These are phyloP conservation scores for Phalacrocorax brasilianus DNA, from an alignment of 2,113 vertebrate genomes.

Conservation along the genomic window DNA sequence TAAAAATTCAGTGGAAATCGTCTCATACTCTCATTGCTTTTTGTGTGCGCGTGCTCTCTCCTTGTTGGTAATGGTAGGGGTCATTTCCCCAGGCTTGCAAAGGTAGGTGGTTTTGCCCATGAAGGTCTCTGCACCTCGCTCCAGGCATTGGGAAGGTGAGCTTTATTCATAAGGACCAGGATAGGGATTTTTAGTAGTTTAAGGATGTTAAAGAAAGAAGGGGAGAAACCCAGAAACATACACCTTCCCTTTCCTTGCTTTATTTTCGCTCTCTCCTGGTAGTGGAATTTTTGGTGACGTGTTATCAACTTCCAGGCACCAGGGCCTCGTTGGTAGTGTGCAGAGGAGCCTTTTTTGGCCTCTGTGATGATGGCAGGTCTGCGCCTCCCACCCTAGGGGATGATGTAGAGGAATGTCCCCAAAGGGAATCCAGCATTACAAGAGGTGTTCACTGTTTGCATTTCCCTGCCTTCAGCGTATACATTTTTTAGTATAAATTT, in stretches of 20 bases:
- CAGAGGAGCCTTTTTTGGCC: neutral
- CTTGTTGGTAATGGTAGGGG: neutral
- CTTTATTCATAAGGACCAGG: neutral
- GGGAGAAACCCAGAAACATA: neutral
- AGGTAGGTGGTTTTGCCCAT: neutral
- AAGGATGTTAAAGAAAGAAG: neutral
- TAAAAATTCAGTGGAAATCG: neutral
- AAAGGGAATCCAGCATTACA: neutral
- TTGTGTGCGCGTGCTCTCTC: neutral
- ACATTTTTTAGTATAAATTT: conserved; percentile 1
- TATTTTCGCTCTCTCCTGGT: neutral
- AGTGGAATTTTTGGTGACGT: neutral
- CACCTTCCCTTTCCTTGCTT: neutral
- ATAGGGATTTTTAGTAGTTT: neutral
- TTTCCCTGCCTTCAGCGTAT: conserved; percentile 4
- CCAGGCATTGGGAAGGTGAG: neutral
- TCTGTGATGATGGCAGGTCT: neutral
- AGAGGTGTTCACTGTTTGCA: neutral
- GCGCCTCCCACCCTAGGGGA: neutral
- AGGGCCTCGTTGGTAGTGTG: neutral
- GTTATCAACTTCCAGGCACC: neutral
- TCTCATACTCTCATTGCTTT: neutral
- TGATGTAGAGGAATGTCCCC: neutral
- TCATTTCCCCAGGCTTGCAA: neutral
- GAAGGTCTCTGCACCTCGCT: neutral